phyloP scores from a whole-genome alignment of 2,797 vertebrate genomes.

The Tamandua tetradactyla region DNA sequence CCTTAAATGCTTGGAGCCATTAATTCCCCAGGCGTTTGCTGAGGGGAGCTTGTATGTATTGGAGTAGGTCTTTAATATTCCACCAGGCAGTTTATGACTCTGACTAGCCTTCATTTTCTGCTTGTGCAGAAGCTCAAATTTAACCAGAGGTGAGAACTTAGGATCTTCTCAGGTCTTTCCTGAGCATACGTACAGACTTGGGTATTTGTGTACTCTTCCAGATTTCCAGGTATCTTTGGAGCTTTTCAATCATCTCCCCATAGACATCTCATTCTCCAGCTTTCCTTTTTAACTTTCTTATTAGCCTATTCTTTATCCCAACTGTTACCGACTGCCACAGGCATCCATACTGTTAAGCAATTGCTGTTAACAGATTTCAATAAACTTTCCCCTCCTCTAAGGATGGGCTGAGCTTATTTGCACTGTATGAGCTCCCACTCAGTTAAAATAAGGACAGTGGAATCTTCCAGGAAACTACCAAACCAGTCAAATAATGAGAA shows the following conservation, averaged over 20 bases:
- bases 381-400: neutral
- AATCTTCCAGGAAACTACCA: neutral
- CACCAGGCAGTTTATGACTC: neutral
- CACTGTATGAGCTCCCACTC: neutral
- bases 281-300: constrained; percentile 9
- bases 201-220: neutral
- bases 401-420: neutral
- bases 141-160: neutral
- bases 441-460: neutral
- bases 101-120: neutral
- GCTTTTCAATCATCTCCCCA: neutral
- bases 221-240: neutral
- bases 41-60: too few species aligned
- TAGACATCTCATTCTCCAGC: neutral
- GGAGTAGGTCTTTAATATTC: neutral
- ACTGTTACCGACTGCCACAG: neutral
- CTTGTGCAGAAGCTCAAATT: neutral
- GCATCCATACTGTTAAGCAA: neutral
- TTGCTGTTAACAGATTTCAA: neutral
- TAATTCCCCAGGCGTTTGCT: too few species aligned
- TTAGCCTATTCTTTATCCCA: neutral
- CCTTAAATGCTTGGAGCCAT: too few species aligned
- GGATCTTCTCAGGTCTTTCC: neutral
- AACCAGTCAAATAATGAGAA: neutral
- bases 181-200: neutral